Evolutionary conservation across 2,888 invertebrate species (phyloP).

Genomic region (Amphipoea oculea): DNA sequence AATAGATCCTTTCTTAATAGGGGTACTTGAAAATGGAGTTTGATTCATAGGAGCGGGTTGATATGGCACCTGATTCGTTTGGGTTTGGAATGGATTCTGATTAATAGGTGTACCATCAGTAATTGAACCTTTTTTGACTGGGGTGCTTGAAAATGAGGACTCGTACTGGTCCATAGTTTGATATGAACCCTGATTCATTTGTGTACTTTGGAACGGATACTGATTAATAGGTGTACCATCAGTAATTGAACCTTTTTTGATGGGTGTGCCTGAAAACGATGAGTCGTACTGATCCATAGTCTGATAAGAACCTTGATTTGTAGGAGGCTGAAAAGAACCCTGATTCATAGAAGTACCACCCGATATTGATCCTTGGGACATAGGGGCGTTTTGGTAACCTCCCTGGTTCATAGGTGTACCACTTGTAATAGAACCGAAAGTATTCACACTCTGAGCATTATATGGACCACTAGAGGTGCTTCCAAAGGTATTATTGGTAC

Average conservation of each 20-base stretch:
- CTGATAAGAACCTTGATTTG: slow-evolving; percentile 43
- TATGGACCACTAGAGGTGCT: slow-evolving; percentile 23
- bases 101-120: slow-evolving; percentile 50
- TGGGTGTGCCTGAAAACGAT: slow-evolving; percentile 19
- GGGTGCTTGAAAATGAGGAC: slow-evolving; percentile 15
- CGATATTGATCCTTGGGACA: slow-evolving; percentile 37
- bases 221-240: slow-evolving; percentile 44
- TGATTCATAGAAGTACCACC: slow-evolving; percentile 39
- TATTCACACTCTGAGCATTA: slow-evolving; percentile 32
- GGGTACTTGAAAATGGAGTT: slow-evolving; percentile 28
- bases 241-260: slow-evolving; percentile 44
- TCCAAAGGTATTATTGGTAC: slow-evolving; percentile 41
- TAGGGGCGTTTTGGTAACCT: slow-evolving; percentile 31
- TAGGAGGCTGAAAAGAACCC: slow-evolving; percentile 18
- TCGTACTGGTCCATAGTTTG: slow-evolving; percentile 39
- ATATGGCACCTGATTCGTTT: slow-evolving; percentile 24
- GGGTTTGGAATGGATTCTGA: slow-evolving; percentile 16
- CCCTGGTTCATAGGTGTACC: slow-evolving; percentile 60
- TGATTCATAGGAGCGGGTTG: slow-evolving; percentile 38
- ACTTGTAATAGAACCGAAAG: slow-evolving; percentile 66
- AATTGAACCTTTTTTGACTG: slow-evolving; percentile 43
- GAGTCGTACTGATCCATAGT: slow-evolving; percentile 36
- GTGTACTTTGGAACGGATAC: slow-evolving; percentile 13
- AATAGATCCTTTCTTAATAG: slow-evolving; percentile 45
- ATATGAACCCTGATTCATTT: slow-evolving; percentile 41